Evolutionary conservation across 2,888 invertebrate genomes (phyloP).

Genomic region (Chymomyza amoena): DNA sequence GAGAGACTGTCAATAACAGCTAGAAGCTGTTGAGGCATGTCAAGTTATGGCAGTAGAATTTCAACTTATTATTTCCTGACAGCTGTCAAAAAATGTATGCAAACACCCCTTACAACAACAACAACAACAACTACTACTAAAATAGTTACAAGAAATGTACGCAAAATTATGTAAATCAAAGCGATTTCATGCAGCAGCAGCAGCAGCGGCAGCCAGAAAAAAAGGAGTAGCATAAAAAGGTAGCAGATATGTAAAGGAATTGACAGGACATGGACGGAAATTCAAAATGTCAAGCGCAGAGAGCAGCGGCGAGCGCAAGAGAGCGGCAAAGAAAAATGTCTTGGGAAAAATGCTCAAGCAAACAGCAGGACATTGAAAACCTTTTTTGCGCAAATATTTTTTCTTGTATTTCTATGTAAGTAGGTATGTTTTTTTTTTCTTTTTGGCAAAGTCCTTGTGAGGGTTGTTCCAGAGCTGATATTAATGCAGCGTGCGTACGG

Average conservation of each 20-base stretch:
- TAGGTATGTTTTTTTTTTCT: not conserved
- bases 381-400: slow-evolving; percentile 1
- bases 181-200: slow-evolving; percentile 60
- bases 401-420: not conserved
- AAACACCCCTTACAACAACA: slow-evolving; percentile 59
- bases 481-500: slow-evolving; percentile 42
- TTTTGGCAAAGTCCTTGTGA: not conserved
- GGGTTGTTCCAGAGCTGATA: slow-evolving; percentile 31
- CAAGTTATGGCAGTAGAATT: not conserved
- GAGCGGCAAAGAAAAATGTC: slow-evolving; percentile 29
- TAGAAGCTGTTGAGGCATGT: not conserved
- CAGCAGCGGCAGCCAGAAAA: slow-evolving; percentile 19
- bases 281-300: slow-evolving; percentile 57
- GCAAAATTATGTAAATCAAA: slow-evolving; percentile 72
- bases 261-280: slow-evolving; percentile 55
- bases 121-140: slow-evolving; percentile 34
- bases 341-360: slow-evolving; percentile 60
- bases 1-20: not conserved
- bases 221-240: slow-evolving; percentile 9
- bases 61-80: slow-evolving; percentile 40
- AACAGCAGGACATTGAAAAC: slow-evolving; percentile 59
- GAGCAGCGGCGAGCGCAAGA: not conserved
- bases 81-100: slow-evolving; percentile 76
- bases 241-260: slow-evolving; percentile 45
- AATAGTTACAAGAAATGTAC: slow-evolving; percentile 44